Evolutionary conservation across 2,888 invertebrate genomes (phyloP).

Genomic region (Drosophila meridiana): DNA sequence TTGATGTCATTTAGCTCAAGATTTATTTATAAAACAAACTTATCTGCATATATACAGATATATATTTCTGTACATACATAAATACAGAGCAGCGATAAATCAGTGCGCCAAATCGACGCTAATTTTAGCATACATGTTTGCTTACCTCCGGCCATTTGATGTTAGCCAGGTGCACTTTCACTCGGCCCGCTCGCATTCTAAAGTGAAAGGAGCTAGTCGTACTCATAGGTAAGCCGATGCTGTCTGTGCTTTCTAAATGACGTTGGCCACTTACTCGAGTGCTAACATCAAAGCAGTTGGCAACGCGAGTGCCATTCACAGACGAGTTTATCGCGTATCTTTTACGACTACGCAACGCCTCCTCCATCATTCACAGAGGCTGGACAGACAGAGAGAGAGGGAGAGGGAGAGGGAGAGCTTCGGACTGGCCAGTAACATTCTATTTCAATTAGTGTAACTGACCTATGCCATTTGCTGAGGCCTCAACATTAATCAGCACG

Average conservation of each 20-base stretch:
- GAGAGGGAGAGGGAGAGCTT: too few relatives aligned
- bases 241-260: constrained; percentile 65
- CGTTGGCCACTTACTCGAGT: constrained; percentile 33
- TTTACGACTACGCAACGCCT: constrained; percentile 37
- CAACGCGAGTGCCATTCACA: constrained; percentile 48
- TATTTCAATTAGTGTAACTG: constrained; percentile 79
- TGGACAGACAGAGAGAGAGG: background rate
- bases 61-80: background rate
- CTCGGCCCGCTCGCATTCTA: constrained; percentile 58
- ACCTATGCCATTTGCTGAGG: constrained; percentile 73
- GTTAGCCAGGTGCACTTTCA: constrained; percentile 54
- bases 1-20: constrained; percentile 54
- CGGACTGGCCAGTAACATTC: constrained; percentile 55
- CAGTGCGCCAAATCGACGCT: background rate
- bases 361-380: constrained; percentile 42
- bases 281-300: constrained; percentile 26
- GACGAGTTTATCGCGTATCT: constrained; percentile 25
- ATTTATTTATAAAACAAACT: background rate
- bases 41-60: background rate
- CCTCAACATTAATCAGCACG: constrained; percentile 74
- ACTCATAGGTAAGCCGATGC: constrained; percentile 19
- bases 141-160: background rate
- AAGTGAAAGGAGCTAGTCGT: constrained; percentile 66
- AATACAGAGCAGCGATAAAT: background rate
- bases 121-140: constrained; percentile 4